These are phyloP conservation scores for Cynocephalus volans DNA, from an alignment of 2,113 vertebrate genomes.

Conservation along the genomic window DNA sequence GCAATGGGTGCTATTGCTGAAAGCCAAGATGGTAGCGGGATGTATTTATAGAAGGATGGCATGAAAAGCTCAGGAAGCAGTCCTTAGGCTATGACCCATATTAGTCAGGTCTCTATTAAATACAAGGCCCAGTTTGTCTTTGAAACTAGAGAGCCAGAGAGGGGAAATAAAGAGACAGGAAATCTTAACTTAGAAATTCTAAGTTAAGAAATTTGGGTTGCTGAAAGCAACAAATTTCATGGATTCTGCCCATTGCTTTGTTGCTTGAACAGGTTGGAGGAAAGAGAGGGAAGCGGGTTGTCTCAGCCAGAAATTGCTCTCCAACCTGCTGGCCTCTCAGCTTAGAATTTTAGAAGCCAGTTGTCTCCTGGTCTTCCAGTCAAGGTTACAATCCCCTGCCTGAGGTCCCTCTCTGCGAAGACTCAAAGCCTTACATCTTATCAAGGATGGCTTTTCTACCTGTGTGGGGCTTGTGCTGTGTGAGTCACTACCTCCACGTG, in stretches of 20 bases:
- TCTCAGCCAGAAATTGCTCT: not conserved
- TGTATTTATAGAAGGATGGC: conserved; percentile 72
- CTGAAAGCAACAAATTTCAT: not conserved
- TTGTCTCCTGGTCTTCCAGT: not conserved
- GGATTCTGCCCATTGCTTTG: not conserved
- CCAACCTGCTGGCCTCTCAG: not conserved
- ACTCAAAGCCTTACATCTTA: not conserved
- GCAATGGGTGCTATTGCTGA: not conserved
- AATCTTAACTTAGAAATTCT: not conserved
- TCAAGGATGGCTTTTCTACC: not conserved
- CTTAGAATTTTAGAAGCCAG: not conserved
- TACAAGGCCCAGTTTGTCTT: not conserved
- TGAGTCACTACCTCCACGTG: not conserved
- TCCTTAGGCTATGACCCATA: conserved; percentile 20
- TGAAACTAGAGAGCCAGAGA: not conserved
- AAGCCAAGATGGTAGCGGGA: not conserved
- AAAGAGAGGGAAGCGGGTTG: not conserved
- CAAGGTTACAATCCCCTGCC: not conserved
- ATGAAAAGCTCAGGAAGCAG: conserved; percentile 48
- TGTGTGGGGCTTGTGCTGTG: not conserved
- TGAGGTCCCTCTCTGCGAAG: not conserved
- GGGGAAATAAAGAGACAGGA: not conserved
- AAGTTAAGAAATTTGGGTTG: not conserved
- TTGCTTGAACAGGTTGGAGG: not conserved
- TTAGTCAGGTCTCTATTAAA: conserved; percentile 49